These are phyloP conservation scores for Danio albolineatus DNA, from an alignment of 2,797 vertebrate species.

Conservation along the genomic window DNA sequence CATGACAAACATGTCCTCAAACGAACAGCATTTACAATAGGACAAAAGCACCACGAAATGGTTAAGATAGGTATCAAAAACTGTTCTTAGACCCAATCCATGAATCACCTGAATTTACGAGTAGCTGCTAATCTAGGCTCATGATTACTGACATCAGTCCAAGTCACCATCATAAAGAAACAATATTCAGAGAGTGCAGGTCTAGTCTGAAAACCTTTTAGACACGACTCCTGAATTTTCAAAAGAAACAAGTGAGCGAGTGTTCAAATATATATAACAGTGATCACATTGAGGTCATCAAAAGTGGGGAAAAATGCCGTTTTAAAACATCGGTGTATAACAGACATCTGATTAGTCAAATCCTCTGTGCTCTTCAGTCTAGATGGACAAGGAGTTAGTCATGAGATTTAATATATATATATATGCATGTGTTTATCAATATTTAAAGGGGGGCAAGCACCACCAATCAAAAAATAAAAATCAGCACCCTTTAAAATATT, in stretches of 20 bases:
- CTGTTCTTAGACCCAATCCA: constrained; percentile 7
- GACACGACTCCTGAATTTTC: not conserved
- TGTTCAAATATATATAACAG: constrained; percentile 33
- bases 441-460: constrained; percentile 69
- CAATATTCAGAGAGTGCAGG: not conserved
- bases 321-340: constrained; percentile 52
- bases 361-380: constrained; percentile 77
- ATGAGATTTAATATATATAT: constrained; percentile 76
- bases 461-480: constrained; percentile 46
- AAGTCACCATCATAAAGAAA: not conserved
- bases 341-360: constrained; percentile 77
- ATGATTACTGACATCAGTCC: constrained; percentile 22
- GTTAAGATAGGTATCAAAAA: constrained; percentile 45
- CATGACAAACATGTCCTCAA: constrained; percentile 28
- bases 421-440: constrained; percentile 71
- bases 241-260: constrained; percentile 37
- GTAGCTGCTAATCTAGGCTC: constrained; percentile 17
- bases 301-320: constrained; percentile 24
- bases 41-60: constrained; percentile 58
- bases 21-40: constrained; percentile 49
- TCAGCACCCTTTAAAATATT: constrained; percentile 61
- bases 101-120: not conserved
- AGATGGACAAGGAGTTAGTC: constrained; percentile 78
- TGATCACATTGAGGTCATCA: constrained; percentile 19
- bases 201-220: constrained; percentile 1